A percentile compares a stretch with the other conserved stretches of the same genome.
These are phyloP conservation scores for Hylomyscus alleni DNA, from an alignment of 2,797 vertebrate genomes.

Conservation along the genomic window DNA sequence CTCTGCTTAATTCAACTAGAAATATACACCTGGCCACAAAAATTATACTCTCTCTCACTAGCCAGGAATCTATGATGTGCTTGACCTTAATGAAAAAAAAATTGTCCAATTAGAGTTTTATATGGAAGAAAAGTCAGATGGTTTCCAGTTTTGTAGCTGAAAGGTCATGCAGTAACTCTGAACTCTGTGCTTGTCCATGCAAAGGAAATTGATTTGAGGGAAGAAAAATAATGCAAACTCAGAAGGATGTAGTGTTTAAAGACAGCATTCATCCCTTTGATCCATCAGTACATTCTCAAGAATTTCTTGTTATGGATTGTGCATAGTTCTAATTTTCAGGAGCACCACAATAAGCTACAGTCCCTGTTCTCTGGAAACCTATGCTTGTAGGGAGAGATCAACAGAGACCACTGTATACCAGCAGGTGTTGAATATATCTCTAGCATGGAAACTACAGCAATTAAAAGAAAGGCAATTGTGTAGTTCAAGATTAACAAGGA, in stretches of 20 bases:
- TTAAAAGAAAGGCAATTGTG: background rate
- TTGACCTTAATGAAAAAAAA: background rate
- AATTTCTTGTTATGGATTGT: background rate
- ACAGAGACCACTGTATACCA: background rate
- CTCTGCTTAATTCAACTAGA: background rate
- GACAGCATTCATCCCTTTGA: background rate
- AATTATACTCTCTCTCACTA: background rate
- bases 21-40: background rate
- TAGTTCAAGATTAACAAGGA: background rate
- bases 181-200: slow-evolving; percentile 27
- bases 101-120: background rate
- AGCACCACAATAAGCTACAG: background rate
- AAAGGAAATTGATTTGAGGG: slow-evolving; percentile 30
- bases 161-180: slow-evolving; percentile 18
- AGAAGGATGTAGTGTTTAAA: slow-evolving; percentile 23
- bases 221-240: background rate
- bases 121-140: slow-evolving; percentile 28
- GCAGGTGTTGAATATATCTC: background rate
- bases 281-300: background rate
- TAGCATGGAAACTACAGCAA: background rate
- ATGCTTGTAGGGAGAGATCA: background rate
- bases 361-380: background rate
- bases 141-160: slow-evolving; percentile 14
- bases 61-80: background rate
- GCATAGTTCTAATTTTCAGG: background rate